These are phyloP conservation scores for Cepaea nemoralis DNA, from an alignment of 1,140 invertebrate genomes.

Conservation along the genomic window DNA sequence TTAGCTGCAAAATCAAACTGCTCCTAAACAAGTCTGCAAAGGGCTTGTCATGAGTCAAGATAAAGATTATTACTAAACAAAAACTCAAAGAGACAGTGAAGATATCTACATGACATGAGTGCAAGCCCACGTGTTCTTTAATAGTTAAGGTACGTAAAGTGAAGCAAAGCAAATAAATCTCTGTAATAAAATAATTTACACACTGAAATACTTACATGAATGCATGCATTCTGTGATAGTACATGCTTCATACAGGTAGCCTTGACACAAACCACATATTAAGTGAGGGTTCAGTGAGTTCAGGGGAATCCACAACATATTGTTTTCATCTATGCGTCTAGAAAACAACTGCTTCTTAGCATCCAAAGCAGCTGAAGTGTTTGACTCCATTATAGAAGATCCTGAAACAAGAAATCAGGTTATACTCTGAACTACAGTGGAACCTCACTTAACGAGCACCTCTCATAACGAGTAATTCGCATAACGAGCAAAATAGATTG, in stretches of 20 bases:
- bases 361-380: not conserved
- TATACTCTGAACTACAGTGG: no score
- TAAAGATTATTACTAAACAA: no score
- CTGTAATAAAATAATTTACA: not conserved
- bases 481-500: no score
- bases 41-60: no score
- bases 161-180: not conserved
- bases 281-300: constrained; percentile 64
- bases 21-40: no score
- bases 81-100: no score
- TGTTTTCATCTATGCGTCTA: constrained; percentile 39
- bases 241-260: constrained; percentile 73
- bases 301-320: constrained; percentile 57
- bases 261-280: constrained; percentile 71
- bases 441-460: no score
- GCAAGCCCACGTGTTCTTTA: no score
- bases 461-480: no score
- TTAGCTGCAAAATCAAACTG: no score
- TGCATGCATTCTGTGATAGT: constrained; percentile 75
- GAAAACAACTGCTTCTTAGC: not conserved
- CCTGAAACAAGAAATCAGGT: no score
- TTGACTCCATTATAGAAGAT: not conserved
- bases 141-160: no score
- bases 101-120: not conserved
- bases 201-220: constrained; percentile 73